Evolutionary conservation across 2,888 invertebrate genomes (phyloP).

Genomic region (Protodeltote pygarga): DNA sequence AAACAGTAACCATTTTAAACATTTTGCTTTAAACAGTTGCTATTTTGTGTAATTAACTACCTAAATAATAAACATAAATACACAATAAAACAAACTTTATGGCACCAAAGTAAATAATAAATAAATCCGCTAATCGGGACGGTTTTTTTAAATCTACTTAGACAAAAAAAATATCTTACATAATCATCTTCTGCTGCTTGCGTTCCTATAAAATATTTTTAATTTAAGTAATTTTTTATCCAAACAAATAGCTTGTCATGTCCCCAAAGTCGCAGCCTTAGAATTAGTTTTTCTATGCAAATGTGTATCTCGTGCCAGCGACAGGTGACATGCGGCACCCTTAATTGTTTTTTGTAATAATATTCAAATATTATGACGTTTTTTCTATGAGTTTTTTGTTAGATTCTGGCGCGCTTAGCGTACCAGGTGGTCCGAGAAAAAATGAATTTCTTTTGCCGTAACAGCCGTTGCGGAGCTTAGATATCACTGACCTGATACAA

Average conservation of each 20-base stretch:
- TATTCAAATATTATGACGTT: slow-evolving; percentile 86
- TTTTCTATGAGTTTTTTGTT: slow-evolving; percentile 76
- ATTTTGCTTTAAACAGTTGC: no score
- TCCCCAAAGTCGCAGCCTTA: slow-evolving; percentile 58
- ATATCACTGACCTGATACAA: no score
- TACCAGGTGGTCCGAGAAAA: slow-evolving; percentile 83
- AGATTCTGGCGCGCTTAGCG: slow-evolving; percentile 77
- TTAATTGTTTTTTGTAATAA: slow-evolving; percentile 86
- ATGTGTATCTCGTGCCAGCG: slow-evolving; percentile 83
- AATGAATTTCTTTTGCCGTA: slow-evolving; percentile 70
- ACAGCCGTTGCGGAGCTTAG: slow-evolving; percentile 73
- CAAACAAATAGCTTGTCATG: slow-evolving; percentile 46
- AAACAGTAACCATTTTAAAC: no score
- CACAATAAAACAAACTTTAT: no score
- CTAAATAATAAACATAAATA: no score
- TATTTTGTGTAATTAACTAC: no score
- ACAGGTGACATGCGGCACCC: slow-evolving; percentile 85
- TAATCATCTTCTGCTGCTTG: no score
- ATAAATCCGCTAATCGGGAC: no score
- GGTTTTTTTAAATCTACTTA: no score
- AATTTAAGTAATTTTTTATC: background rate
- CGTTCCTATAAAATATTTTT: no score
- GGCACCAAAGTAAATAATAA: no score
- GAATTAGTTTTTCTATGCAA: slow-evolving; percentile 82
- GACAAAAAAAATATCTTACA: no score